Evolutionary conservation across 2,797 vertebrate species (phyloP), one percentile per base, ranked within the genome.

Genomic region (Tokudaia tokunoshimensis): DNA sequence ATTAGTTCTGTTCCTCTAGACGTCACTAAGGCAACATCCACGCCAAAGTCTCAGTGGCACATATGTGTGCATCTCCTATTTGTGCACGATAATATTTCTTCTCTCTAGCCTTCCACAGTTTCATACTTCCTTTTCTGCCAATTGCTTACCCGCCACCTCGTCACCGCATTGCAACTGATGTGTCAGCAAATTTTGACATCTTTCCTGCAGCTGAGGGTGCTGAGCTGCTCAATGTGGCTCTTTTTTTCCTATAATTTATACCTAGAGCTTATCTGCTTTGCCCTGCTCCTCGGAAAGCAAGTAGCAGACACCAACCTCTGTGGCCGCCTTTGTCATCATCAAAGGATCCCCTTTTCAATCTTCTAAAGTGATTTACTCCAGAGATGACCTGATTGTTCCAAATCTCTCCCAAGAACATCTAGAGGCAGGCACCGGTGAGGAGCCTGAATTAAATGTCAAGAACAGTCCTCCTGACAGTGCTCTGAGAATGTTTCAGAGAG

Each of bases 401-500:
- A 57, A 6, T 95, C 92, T 95, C 82, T 76, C 67, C 20, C 24
- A 41, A 79, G 63, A 52, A 94, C 6, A 67, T 59, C 34, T 47
- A 70, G 61, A 86, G 15, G 89, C 9, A 79, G 79, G 26, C 67
- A 76, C 17, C 12, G 63, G 17, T 41, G 67, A 50, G 78, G 61
- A 94, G 86, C 44, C 31, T 24, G 52, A 95, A 90, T 89, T 76
- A 93, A 52, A 86, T 31, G 26, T 94, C 57, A 80, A 50, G 85
- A 85, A 67, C 10, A 81, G 55, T 82, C 86, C 75, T 96, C 79
- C 63, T 31, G 63, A 95, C 15, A 67, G 57, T 9, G 4, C 61
- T 92, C 8, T 88, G 67, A 78, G 84, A 92, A 80, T 44, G 31
- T 91, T 76, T 70, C 89, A 91, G 72, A 61, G 29, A 52, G 31